phyloP scores from a whole-genome alignment of 2,888 invertebrate species.

The Acanthacorydalis orientalis region DNA sequence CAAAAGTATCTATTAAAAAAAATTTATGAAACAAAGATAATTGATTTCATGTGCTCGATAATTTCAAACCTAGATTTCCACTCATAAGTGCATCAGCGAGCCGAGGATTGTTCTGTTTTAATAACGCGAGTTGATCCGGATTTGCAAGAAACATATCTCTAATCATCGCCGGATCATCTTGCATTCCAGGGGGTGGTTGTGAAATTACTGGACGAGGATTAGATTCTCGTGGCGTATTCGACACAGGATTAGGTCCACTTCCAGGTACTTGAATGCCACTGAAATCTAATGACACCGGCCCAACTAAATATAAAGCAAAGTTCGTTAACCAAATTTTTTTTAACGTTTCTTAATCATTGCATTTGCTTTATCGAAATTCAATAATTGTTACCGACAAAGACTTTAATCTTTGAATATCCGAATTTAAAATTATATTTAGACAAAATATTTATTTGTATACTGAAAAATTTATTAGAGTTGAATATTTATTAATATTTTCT shows the following conservation, averaged over 20 bases:
- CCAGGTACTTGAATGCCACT: slow-evolving; percentile 69
- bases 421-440: too few species aligned
- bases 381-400: too few species aligned
- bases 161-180: slow-evolving; percentile 72
- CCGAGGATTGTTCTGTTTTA: slow-evolving; percentile 86
- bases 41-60: not conserved
- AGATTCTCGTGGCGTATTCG: slow-evolving; percentile 12
- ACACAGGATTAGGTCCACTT: slow-evolving; percentile 14
- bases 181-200: slow-evolving; percentile 23
- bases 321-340: not conserved
- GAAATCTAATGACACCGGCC: slow-evolving; percentile 51
- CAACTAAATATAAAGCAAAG: slow-evolving; percentile 29
- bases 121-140: slow-evolving; percentile 75
- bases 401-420: too few species aligned
- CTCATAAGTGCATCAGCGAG: slow-evolving; percentile 80
- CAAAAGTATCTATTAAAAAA: slow-evolving; percentile 49
- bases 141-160: slow-evolving; percentile 75
- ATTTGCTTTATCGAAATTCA: too few species aligned
- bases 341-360: not conserved
- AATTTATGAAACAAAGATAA: slow-evolving; percentile 8
- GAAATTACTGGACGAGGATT: slow-evolving; percentile 8
- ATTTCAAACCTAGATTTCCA: slow-evolving; percentile 52
- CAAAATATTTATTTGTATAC: too few species aligned
- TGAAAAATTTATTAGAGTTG: too few species aligned
- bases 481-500: too few species aligned